Conservation (phyloP, 2,797 vertebrate species). For the Natrix natrix region DNA sequence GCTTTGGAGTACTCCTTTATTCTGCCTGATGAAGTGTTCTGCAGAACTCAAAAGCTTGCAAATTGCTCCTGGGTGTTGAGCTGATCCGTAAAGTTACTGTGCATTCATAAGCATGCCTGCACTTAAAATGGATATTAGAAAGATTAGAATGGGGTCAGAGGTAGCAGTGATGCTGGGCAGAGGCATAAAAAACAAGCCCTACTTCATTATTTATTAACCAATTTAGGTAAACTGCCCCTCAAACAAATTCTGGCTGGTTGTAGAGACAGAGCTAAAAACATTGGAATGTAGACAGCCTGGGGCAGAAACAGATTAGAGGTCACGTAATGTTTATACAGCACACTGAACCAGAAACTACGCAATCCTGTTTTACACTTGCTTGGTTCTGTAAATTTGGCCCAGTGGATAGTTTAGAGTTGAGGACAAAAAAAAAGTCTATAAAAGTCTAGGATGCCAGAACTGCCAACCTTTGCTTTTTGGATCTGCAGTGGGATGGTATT, state of each 20-base stretch:
- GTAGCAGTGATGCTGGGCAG: not conserved
- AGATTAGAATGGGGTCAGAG: not conserved
- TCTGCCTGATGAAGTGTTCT: not conserved
- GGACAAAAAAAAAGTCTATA: not conserved
- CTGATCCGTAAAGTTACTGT: not conserved
- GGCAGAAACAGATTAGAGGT: not conserved
- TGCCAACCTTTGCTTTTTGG: not conserved
- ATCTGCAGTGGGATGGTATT: not conserved
- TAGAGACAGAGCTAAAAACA: not conserved
- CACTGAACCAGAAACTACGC: not conserved
- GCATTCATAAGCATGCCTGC: not conserved
- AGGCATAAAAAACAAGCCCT: not conserved
- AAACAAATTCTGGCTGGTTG: not conserved
- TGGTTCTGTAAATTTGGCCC: not conserved
- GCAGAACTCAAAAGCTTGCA: not conserved
- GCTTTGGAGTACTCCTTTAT: not conserved
- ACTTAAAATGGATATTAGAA: not conserved
- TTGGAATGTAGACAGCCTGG: not conserved
- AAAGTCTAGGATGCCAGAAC: not conserved
- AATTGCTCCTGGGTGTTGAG: not conserved
- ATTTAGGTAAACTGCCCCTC: not conserved
- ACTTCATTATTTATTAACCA: not conserved
- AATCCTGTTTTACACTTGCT: not conserved
- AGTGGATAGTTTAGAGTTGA: not conserved
- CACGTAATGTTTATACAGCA: not conserved